Evolutionary conservation across 2,888 invertebrate genomes (phyloP).

Genomic region (Leptinotarsa haldemani): DNA sequence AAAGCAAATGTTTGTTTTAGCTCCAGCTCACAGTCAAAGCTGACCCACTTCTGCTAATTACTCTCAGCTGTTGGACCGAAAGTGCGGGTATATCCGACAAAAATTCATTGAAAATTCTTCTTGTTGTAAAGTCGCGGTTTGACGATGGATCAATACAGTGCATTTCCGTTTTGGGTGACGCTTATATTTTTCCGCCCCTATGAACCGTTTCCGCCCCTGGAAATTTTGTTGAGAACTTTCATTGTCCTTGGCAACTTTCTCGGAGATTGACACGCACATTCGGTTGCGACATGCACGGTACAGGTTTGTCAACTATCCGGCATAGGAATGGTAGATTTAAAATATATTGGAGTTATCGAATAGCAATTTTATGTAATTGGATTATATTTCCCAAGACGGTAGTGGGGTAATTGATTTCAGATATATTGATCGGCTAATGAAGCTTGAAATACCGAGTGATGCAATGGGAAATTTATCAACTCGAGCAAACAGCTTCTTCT

Average conservation of each 20-base stretch:
- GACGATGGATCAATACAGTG: background rate
- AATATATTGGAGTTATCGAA: too few species aligned
- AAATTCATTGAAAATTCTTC: background rate
- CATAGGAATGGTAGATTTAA: too few species aligned
- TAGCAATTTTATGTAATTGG: too few species aligned
- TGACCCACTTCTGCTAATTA: background rate
- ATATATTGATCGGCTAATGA: too few species aligned
- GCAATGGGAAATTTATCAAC: too few species aligned
- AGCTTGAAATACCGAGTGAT: too few species aligned
- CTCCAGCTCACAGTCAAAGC: background rate
- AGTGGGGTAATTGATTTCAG: too few species aligned
- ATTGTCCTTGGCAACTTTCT: constrained; percentile 1
- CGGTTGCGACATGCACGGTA: background rate
- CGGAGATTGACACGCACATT: background rate
- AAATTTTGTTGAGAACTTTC: background rate
- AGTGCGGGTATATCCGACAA: background rate
- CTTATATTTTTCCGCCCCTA: constrained; percentile 9
- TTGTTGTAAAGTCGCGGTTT: background rate
- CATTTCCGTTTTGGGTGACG: constrained; percentile 12
- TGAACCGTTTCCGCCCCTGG: constrained; percentile 9
- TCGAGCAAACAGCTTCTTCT: too few species aligned
- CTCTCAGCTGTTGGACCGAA: background rate
- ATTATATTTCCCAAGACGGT: too few species aligned
- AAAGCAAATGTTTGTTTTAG: background rate
- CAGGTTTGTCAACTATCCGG: background rate